phyloP scores from a whole-genome alignment of 2,113 vertebrate species.

The Corythoichthys haematopterus region DNA sequence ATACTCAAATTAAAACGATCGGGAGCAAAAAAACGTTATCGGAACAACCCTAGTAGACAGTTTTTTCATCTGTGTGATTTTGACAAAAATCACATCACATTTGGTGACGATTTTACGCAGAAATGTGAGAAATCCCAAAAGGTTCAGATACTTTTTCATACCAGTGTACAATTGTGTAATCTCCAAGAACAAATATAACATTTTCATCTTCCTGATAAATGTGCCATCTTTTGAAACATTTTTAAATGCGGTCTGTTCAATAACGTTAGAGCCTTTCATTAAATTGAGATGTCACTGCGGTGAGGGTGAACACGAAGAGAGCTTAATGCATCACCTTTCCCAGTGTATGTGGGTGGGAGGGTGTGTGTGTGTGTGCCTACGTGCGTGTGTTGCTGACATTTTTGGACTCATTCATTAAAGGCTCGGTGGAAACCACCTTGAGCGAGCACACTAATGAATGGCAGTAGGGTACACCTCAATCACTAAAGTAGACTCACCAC shows the following conservation, averaged over 20 bases:
- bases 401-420: conserved; percentile 5
- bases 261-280: neutral
- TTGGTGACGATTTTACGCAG: too few relatives aligned
- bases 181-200: too few relatives aligned
- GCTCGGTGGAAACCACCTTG: neutral
- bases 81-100: too few relatives aligned
- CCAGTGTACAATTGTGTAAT: too few relatives aligned
- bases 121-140: too few relatives aligned
- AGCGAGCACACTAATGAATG: neutral
- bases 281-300: neutral
- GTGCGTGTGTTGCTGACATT: neutral
- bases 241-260: neutral
- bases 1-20: too few relatives aligned
- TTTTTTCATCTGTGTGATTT: too few relatives aligned
- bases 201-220: too few relatives aligned
- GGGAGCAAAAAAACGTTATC: too few relatives aligned
- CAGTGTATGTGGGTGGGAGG: neutral
- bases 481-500: neutral
- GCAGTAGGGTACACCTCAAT: neutral
- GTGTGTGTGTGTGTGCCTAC: neutral
- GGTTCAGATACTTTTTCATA: too few relatives aligned
- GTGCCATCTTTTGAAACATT: too few relatives aligned
- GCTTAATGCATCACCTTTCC: conserved; percentile 1
- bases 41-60: too few relatives aligned
- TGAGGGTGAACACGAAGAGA: neutral